Evolutionary conservation across 2,888 invertebrate species (phyloP), one percentile per base, ranked within the genome.

Genomic region (Archaeoteleia sp.): DNA sequence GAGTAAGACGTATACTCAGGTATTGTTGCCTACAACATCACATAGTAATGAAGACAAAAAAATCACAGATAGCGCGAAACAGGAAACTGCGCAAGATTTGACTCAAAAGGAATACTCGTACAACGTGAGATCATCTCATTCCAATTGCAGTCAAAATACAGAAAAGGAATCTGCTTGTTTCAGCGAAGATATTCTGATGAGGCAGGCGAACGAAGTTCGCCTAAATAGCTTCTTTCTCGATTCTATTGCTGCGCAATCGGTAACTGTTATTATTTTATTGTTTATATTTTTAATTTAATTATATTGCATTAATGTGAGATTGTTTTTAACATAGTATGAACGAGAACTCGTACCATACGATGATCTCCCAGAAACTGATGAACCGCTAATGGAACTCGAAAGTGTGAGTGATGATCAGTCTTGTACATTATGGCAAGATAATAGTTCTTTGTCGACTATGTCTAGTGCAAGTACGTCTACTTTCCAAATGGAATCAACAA

Each of bases 291-390:
- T 54, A 1, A 10, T 8, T 34, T 25, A 51, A 10, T 7, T 43
- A 7, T 5, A n/a, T n/a, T n/a, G n/a, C n/a, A n/a, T n/a, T n/a
- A n/a, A n/a, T 2, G 29, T 29, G n/a, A 9, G 4, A 42, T 32
- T 8, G 30, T 7, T 23, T 17, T 29, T 32, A 45, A 13, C 8
- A 27, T 46, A 82, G 79, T 83, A 77, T 54, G 84, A 84, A 70
- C 80, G 79, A 34, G 82, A 85, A 69, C 67, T 85, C 40, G 80
- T 84, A 39, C 84, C 84, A 30, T 85, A 84, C 37, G 83, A 82
- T 57, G 83, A 84, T 78, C 77, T 85, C 53, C 84, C 84, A 42
- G 84, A 85, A 66, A 83, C 83, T 0, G 81, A 84, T 35, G 84
- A 83, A 54, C 82, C 79, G 6, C 72, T 84, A 25, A 72, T 83